Evolutionary conservation across 2,888 invertebrate species (phyloP), one percentile per base, ranked within the genome.

Genomic region (Brachycybe producta): DNA sequence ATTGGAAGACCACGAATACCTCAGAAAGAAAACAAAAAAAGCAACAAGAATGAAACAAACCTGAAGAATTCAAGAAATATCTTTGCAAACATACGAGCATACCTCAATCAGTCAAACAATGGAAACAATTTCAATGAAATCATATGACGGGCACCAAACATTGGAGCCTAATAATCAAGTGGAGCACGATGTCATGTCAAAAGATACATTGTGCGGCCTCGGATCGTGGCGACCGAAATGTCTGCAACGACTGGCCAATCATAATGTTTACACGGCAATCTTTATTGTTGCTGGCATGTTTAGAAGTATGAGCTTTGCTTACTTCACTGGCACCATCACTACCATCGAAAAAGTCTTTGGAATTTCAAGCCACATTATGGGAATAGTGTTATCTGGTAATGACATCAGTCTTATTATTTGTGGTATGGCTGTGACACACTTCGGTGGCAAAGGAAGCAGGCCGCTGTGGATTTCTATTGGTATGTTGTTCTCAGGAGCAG

Each of bases 401-500:
- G 82, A 82, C 62, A 76, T 82, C 55, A 80, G 80, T 59, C 78
- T 78, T 62, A 69, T 81, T 51, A 69, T 81, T 56, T 75, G 78
- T 27, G 78, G 80, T 2, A 73, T 78, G 15, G 70, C 77, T 21
- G 64, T 82, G 53, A 77, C 78, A 54, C 81, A 81, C 61, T 80
- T 80, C 61, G 79, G 78, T 19, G 79, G 79, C 54, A 73, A 75
- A 60, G 78, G 80, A 35, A 80, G 81, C 66, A 70, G 81, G 54
- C 82, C 83, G 1, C 67, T 80, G 59, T 81, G 81, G 80, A 79
- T 82, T 61, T 79, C 80, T 3, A 69, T 78, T 54, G 79, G 79
- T n/a, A 75, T 78, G 39, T 67, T 75, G 49, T 73, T 74, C 3
- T 75, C 77, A 23, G 78, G 79, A 0, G 61, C 75, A 2, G 80